Evolutionary conservation across 2,888 invertebrate species (phyloP), one percentile per base, ranked within the genome.

Genomic region (Heliconius aoede): DNA sequence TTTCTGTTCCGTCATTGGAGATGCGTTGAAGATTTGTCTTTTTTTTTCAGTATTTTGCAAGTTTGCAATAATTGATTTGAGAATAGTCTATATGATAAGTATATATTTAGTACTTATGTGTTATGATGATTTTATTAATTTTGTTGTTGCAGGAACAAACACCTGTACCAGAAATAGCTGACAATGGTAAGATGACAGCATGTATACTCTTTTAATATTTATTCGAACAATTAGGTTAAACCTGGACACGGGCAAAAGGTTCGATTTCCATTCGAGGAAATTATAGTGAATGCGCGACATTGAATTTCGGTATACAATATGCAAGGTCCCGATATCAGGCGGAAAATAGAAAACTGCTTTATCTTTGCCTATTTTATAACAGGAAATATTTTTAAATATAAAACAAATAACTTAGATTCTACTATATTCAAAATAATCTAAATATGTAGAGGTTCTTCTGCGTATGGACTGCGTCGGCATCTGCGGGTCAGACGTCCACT

Each of bases 401-500:
- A n/a, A 40, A 40, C 46, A 15, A 46, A 18, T 46, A 9, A 18
- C 3, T 51, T 51, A 21, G n/a, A 32, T n/a, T n/a, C 0, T 64
- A 0, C 21, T 4, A 58, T 58, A 24, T 4, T 13, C n/a, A 26
- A n/a, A 55, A 24, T 26, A 60, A 60, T 0, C 15, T 24, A 13
- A 32, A 30, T 21, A 55, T 80, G 4, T 92, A 98, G 98, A 99
- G 95, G 98, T 98, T 0, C 95, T 98, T 7, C 89, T 99, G 26
- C 95, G 96, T 82, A 98, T 99, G 97, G 97, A 97, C 86, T 96
- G 97, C 81, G 98, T 99, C 67, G 99, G 99, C n/a, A 99, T 99
- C 85, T 99, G 99, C 89, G 99, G 99, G 1, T 97, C 97, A 0
- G 99, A 99, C 91, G 98, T 99, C 8, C 99, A 99, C 91, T 99